Evolutionary conservation across 1,140 invertebrate species (phyloP), one percentile per base, ranked within the genome.

Genomic region (Oscheius sp.): DNA sequence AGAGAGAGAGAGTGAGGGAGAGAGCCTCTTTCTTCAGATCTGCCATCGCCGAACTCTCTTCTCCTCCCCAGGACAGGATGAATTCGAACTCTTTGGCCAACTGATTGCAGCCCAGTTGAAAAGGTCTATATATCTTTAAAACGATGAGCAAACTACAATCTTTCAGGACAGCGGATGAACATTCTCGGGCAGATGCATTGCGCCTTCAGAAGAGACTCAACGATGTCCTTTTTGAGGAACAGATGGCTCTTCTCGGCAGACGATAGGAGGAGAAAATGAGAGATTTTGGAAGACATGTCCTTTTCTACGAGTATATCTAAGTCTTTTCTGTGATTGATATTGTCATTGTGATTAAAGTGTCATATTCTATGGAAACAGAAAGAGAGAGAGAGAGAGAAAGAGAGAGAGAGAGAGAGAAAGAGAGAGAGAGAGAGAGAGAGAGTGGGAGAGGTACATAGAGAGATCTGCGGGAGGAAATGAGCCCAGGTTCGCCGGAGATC

Each of bases 81-180:
- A 63, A n/a, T 63, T 63, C 61, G 61, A 63, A 18, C 31, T 63
- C 35, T 63, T 63, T 34, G 61, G 61, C 18, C 32, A 63, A 26
- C 31, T 63, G 61, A 42, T 63, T 36, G 61, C 61, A 7, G 61
- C 32, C 35, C 61, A 63, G 31, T 38, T 63, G 61, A 63, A 32
- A 42, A 63, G 61, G 61, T 45, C 18, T 63, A 63, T 42, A 42
- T 10, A 10, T 10, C 38, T 10, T 42, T 10, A 42, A 42, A 42
- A 42, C 10, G 10, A 42, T 42, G n/a, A 42, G n/a, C n/a, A 42
- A 42, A 42, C 10, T 10, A 42, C n/a, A 42, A 42, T 23, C 7
- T 55, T 55, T 55, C 49, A 55, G 49, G 28, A 55, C 49, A 13
- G 49, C 49, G 7, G 49, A 55, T 20, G 49, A 55, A 26, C 49